phyloP scores from a whole-genome alignment of 2,888 invertebrate species.

The Dione vanillae region DNA sequence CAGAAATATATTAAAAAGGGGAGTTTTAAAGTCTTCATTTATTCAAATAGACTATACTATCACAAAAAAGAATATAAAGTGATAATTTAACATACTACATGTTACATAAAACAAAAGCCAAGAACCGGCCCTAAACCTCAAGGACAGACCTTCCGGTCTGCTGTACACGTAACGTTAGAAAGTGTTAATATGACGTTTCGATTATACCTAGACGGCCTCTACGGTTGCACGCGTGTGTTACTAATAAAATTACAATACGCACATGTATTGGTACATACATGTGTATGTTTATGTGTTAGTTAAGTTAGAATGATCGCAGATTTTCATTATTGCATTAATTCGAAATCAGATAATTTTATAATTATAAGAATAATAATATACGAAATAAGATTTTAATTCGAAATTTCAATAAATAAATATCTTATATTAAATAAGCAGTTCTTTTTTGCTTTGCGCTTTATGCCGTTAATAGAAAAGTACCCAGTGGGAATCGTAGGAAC shows the following conservation, averaged over 20 bases:
- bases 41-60: not conserved
- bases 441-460: too few species aligned
- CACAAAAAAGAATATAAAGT: not conserved
- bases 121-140: constrained; percentile 24
- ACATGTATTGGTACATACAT: not conserved
- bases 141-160: constrained; percentile 38
- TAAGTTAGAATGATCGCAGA: too few species aligned
- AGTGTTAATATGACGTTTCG: constrained; percentile 29
- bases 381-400: too few species aligned
- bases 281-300: not conserved
- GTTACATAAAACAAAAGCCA: not conserved
- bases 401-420: too few species aligned
- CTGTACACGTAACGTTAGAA: constrained; percentile 32
- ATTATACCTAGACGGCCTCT: constrained; percentile 32
- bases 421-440: too few species aligned
- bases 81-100: not conserved
- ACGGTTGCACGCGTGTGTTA: constrained; percentile 26
- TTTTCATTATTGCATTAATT: too few species aligned
- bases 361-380: too few species aligned
- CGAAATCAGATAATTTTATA: too few species aligned
- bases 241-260: not conserved
- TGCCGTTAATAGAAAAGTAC: too few species aligned
- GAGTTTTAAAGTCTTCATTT: too few species aligned
- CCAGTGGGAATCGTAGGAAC: too few species aligned
- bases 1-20: too few species aligned